Base-by-base conservation (phyloP, 2,888 invertebrate species). In the Euzophera pinguis region DNA sequence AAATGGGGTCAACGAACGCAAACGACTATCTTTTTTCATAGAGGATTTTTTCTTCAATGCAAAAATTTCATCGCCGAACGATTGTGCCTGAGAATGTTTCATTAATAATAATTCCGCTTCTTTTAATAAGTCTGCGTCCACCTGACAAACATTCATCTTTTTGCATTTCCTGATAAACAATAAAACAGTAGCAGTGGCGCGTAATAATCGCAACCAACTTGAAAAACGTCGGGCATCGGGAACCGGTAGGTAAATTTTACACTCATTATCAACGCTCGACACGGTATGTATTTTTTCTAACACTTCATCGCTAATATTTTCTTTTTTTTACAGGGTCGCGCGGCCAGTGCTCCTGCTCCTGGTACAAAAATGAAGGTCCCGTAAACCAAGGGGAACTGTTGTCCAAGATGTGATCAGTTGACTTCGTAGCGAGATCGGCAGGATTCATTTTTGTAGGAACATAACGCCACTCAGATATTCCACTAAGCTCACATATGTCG, bases 161-260 rank as follows among this genome's bases (percentile, higher is more conserved):
- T 38, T 53, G n/a, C 53, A 53, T 48, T 49, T 53, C 17, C 49
- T 42, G 9, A 53, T 45, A 38, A 53, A 53, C n/a, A 49, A 12
- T 29, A 53, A 45, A 2, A 53, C 49, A 38, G 1, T 49, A 6
- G 43, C 38, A 29, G 53, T 38, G n/a, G 49, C 29, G 1, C 49
- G 48, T 10, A 37, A 14, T n/a, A 53, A 45, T 1, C 43, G 22
- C 35, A 53, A 16, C 53, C 49, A 53, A 16, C 49, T 49, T 8
- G 53, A 53, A 10, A 53, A 53, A 0, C 53, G 34, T n/a, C 8
- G 1, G 1, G 53, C 48, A 27, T 53, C 53, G 5, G 53, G 53
- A 7, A 49, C 53, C 37, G 53, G 53, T 53, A 53, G 37, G 32
- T 22, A 22, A 22, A 22, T 22, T 22, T 45, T 0, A 1, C 2